Conservation (phyloP, 2,888 invertebrate genomes). For the Dione vanillae region DNA sequence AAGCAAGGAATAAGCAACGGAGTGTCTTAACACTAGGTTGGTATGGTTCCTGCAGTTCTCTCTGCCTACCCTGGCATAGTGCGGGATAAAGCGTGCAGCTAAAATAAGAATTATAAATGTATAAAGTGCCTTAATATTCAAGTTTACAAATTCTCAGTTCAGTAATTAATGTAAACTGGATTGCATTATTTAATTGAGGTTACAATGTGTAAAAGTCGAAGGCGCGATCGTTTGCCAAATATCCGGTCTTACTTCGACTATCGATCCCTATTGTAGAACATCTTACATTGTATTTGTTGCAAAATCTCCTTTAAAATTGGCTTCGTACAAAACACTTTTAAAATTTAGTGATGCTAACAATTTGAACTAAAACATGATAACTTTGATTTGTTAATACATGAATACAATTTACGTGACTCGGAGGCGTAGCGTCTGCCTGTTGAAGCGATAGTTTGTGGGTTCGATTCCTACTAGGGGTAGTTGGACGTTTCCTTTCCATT, state of each 20-base stretch:
- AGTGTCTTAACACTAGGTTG: too few species aligned
- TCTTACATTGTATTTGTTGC: slow-evolving; percentile 40
- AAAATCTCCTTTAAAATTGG: slow-evolving; percentile 15
- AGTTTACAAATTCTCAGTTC: neutral
- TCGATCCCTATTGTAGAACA: slow-evolving; percentile 53
- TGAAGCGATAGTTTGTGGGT: too few species aligned
- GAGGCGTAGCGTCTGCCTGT: too few species aligned
- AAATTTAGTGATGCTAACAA: neutral
- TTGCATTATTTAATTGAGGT: slow-evolving; percentile 28
- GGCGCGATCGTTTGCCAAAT: slow-evolving; percentile 65
- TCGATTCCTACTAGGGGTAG: too few species aligned
- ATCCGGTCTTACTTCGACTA: slow-evolving; percentile 63
- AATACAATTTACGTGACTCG: too few species aligned
- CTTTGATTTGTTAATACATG: neutral
- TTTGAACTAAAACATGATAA: neutral
- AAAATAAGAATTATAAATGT: too few species aligned
- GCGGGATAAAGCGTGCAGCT: too few species aligned
- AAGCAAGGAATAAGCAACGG: too few species aligned
- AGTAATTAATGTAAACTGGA: slow-evolving; percentile 28
- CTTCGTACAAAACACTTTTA: neutral
- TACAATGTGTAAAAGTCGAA: slow-evolving; percentile 24
- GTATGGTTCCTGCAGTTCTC: too few species aligned
- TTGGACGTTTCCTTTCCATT: too few species aligned
- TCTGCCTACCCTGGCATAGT: too few species aligned
- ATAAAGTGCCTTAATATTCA: too few species aligned